Base-by-base conservation (phyloP, 2,888 invertebrate species). In the Thymelicus lineola region DNA sequence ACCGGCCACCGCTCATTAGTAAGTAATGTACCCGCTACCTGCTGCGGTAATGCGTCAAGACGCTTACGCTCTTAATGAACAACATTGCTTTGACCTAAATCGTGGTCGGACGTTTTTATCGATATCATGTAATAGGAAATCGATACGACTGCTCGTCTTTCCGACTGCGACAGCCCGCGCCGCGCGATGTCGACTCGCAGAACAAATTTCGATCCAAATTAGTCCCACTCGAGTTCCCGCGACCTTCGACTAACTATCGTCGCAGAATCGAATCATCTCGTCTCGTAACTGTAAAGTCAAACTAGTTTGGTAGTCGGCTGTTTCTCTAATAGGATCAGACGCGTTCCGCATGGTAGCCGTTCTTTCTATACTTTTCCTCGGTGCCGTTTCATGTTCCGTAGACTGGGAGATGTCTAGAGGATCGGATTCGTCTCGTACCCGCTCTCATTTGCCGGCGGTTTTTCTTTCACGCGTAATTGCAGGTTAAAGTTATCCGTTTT, bases 171-270 rank as follows among this genome's bases (percentile, higher is more conserved):
- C 28, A 2, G 28, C 28, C 28, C 28, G 28, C 12, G 42, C 48
- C 66, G 73, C 73, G 17, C n/a, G 15, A 15, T 61, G 57, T n/a
- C 73, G 72, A 69, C 66, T 85, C 80, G 82, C 82, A 80, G 85
- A 88, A 85, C 86, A 78, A 88, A 89, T 90, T 82, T 17, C 48
- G 48, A 53, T 53, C 79, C 78, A 73, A 80, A 89, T 89, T 85
- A 75, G 89, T 82, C 76, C 77, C 87, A 87, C 83, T 84, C 85
- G 85, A 85, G 82, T 83, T 89, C 82, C 81, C 84, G 84, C 86
- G 90, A 90, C 91, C 90, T 90, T 90, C 90, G 86, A 79, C 81
- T 84, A 81, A 81, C 82, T 85, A 86, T 87, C 86, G 83, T 87
- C 87, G 86, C 89, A 82, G 86, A 89, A 87, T 86, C 84, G 81